These are phyloP conservation scores for Todus mexicanus DNA, from an alignment of 2,797 vertebrate genomes.

Conservation along the genomic window DNA sequence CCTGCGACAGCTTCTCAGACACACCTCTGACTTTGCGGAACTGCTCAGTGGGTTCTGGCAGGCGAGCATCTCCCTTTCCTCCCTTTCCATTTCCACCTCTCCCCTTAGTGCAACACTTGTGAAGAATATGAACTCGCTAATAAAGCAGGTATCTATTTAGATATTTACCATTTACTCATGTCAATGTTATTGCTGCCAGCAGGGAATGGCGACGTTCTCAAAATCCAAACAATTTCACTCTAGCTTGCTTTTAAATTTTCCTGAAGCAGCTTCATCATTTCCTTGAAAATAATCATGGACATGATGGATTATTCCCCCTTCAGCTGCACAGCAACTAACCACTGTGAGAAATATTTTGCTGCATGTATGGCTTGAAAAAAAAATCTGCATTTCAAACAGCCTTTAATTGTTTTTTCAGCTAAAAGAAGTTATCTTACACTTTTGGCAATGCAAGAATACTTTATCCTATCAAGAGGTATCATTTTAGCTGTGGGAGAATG, in stretches of 20 bases:
- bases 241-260: not conserved
- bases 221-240: not conserved
- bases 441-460: not conserved
- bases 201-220: not conserved
- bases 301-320: not conserved
- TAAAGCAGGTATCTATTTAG: not conserved
- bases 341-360: not conserved
- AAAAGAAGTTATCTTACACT: not conserved
- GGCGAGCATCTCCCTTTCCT: no score
- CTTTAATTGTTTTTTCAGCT: slow-evolving; percentile 9
- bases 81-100: no score
- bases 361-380: not conserved
- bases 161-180: not conserved
- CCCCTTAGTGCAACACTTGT: no score
- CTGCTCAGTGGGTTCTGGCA: no score
- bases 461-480: not conserved
- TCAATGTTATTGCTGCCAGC: not conserved
- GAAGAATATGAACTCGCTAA: not conserved
- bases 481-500: not conserved
- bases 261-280: not conserved
- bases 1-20: no score
- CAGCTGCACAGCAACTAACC: not conserved
- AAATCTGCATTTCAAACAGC: not conserved
- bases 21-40: no score
- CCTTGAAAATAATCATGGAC: not conserved